These are phyloP conservation scores for Spheniscus mendiculus DNA, from an alignment of 2,113 vertebrate genomes.

Conservation along the genomic window DNA sequence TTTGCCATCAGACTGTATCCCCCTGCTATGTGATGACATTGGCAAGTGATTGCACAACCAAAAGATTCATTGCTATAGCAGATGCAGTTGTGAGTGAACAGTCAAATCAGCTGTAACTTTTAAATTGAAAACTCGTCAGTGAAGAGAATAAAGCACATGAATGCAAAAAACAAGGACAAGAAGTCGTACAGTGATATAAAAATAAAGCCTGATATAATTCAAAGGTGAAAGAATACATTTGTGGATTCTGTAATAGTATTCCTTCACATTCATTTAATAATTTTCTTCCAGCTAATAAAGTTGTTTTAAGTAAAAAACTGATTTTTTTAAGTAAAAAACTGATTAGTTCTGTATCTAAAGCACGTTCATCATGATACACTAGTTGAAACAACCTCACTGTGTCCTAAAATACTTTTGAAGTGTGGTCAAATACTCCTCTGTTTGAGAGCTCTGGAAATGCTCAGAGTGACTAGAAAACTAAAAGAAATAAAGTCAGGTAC, in stretches of 20 bases:
- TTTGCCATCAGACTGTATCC: not conserved
- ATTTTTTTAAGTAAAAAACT: not conserved
- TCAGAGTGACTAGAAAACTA: not conserved
- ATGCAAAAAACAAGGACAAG: not conserved
- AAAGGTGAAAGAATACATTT: not conserved
- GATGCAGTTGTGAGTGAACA: not conserved
- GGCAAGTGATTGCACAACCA: not conserved
- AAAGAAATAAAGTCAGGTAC: not conserved
- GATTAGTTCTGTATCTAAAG: not conserved
- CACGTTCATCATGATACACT: accelerated
- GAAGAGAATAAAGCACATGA: not conserved
- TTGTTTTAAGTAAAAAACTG: not conserved
- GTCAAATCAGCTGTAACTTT: not conserved
- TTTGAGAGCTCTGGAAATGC: not conserved
- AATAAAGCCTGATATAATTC: not conserved
- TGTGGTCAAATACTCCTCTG: not conserved
- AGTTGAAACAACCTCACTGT: not conserved
- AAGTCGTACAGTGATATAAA: not conserved
- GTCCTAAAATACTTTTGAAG: not conserved
- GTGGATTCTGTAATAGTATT: not conserved
- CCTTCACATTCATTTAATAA: not conserved
- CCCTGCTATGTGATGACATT: not conserved
- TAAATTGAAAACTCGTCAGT: not conserved
- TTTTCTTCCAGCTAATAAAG: not conserved
- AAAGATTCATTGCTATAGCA: not conserved